phyloP scores from a whole-genome alignment of 2,797 vertebrate species.

The Hippopotamyrus pictus region DNA sequence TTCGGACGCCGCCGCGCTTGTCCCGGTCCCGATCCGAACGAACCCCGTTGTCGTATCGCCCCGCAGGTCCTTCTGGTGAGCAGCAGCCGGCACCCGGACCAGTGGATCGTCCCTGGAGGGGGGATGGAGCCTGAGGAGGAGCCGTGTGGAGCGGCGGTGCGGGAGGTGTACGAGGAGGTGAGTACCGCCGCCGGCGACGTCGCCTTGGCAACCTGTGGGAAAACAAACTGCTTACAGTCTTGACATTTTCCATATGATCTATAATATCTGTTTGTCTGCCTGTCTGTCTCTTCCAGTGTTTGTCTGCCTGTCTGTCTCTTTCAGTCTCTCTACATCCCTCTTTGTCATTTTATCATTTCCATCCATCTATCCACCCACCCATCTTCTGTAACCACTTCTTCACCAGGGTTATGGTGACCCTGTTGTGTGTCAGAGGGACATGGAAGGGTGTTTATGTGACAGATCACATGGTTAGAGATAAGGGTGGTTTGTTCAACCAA shows the following conservation, averaged over 20 bases:
- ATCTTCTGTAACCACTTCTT: background rate
- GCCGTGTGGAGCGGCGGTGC: slow-evolving; percentile 83
- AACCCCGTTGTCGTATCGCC: background rate
- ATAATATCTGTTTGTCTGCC: background rate
- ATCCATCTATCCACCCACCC: background rate
- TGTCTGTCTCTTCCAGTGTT: background rate
- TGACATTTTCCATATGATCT: background rate
- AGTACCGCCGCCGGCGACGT: slow-evolving; percentile 45
- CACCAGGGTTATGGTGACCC: background rate
- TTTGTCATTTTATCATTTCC: background rate
- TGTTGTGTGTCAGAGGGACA: background rate
- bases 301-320: background rate
- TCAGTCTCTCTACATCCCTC: background rate
- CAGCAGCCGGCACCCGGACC: slow-evolving; percentile 94
- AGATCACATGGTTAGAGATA: background rate
- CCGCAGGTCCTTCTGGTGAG: slow-evolving; percentile 86
- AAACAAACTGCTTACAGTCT: background rate
- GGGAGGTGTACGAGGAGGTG: slow-evolving; percentile 98
- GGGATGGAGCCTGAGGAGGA: slow-evolving; percentile 98
- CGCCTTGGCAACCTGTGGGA: background rate
- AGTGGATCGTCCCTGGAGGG: slow-evolving; percentile 97
- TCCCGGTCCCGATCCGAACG: background rate
- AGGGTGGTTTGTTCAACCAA: background rate
- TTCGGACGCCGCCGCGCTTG: background rate
- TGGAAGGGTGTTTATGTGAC: background rate